Conservation (phyloP, 2,113 vertebrate genomes). For the Gorsachius goisagi region DNA sequence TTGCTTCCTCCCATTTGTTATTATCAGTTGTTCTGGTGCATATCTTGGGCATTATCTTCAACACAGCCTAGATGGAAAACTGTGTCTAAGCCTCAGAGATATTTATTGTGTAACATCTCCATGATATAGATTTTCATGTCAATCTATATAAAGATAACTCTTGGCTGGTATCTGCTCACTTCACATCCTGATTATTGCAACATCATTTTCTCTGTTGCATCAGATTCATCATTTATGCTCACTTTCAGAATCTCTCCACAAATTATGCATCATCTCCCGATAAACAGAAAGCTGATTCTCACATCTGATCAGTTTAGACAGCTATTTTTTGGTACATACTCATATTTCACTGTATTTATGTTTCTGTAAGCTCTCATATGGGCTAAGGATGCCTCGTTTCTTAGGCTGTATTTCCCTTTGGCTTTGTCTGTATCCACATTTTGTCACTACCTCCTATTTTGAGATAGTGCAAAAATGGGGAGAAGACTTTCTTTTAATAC, state of each 20-base stretch:
- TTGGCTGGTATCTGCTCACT: neutral
- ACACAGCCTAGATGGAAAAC: neutral
- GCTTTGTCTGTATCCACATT: neutral
- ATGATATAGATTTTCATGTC: conserved; percentile 2
- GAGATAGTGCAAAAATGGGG: neutral
- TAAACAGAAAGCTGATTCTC: neutral
- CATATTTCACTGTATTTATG: neutral
- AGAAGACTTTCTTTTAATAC: neutral
- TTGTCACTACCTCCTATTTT: neutral
- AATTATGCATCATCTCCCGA: conserved; percentile 3
- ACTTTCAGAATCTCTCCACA: neutral
- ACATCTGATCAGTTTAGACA: neutral
- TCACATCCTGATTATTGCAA: neutral
- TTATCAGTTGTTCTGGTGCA: neutral
- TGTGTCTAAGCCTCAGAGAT: neutral
- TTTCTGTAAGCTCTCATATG: neutral
- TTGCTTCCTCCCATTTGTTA: neutral
- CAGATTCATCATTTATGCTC: neutral
- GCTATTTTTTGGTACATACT: neutral
- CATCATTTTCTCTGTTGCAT: neutral
- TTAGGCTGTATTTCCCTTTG: neutral
- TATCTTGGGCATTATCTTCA: neutral
- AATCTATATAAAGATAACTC: conserved; percentile 17
- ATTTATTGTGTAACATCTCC: neutral
- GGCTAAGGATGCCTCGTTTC: neutral